A percentile compares a stretch with the other conserved stretches of the same genome.
Conservation (phyloP, 2,113 vertebrate species). For the Leucoraja erinaceus region DNA sequence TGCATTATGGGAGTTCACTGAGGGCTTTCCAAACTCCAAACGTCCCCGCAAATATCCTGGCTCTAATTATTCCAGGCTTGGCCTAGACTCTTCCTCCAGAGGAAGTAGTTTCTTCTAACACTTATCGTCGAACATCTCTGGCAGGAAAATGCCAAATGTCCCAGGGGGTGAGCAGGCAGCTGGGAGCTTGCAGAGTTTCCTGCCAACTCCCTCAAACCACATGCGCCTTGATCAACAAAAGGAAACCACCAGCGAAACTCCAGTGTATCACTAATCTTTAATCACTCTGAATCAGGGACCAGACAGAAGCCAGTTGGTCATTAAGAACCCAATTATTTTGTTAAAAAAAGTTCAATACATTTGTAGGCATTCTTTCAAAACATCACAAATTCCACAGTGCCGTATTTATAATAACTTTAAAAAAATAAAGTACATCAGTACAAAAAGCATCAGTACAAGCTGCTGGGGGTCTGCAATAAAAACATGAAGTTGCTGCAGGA, state of each 20-base stretch:
- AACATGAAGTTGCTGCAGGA: background rate
- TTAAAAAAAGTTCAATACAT: background rate
- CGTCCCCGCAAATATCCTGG: background rate
- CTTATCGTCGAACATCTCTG: too few species aligned
- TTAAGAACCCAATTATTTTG: background rate
- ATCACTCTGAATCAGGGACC: background rate
- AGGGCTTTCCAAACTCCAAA: background rate
- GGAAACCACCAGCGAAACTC: background rate
- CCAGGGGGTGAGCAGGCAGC: background rate
- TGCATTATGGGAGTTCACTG: too few species aligned
- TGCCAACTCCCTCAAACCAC: background rate
- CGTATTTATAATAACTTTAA: background rate
- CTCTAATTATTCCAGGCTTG: background rate
- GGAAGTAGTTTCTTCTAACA: background rate
- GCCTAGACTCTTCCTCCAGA: background rate
- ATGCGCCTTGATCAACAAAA: background rate
- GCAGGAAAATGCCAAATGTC: background rate
- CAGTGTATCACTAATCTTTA: background rate
- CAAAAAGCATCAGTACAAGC: conserved; percentile 8
- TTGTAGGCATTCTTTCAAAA: background rate
- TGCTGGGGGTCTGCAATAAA: conserved; percentile 5
- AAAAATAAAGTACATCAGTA: background rate
- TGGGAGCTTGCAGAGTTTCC: background rate
- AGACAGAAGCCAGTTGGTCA: background rate
- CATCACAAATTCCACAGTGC: conserved; percentile 14